Conservation (phyloP, 2,888 invertebrate species). For the Alloscopus bannaensis region DNA sequence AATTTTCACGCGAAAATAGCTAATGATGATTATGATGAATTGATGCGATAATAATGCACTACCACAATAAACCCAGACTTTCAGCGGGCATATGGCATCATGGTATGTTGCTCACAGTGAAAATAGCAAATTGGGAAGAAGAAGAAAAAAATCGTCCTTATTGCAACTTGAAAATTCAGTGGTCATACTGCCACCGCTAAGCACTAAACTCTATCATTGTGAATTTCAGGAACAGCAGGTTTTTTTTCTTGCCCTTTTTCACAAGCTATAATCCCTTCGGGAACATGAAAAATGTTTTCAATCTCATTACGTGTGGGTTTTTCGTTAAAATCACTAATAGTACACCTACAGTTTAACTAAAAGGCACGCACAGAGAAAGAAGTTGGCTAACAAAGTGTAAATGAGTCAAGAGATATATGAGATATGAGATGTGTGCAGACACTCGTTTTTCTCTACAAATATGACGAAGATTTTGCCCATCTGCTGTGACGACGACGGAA, state of each 20-base stretch:
- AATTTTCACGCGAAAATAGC: constrained; percentile 27
- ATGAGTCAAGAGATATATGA: constrained; percentile 25
- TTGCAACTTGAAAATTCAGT: constrained; percentile 46
- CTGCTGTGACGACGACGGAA: constrained; percentile 46
- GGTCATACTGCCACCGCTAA: not conserved
- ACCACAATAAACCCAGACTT: constrained; percentile 2
- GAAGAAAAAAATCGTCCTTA: constrained; percentile 53
- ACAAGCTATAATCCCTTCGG: not conserved
- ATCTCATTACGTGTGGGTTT: constrained; percentile 35
- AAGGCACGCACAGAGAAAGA: not conserved
- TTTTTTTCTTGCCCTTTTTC: not conserved
- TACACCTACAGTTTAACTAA: not conserved
- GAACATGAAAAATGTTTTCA: constrained; percentile 20
- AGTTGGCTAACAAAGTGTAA: constrained; percentile 29
- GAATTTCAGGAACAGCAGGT: constrained; percentile 9
- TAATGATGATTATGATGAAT: constrained; percentile 52
- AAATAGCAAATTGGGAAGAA: constrained; percentile 41
- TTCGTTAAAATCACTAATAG: constrained; percentile 11
- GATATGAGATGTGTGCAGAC: constrained; percentile 12
- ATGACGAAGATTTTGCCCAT: constrained; percentile 60
- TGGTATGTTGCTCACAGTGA: constrained; percentile 8
- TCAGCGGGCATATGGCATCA: constrained; percentile 3
- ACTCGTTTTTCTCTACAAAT: constrained; percentile 18
- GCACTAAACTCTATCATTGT: not conserved
- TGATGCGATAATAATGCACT: constrained; percentile 57